Percentiles rank a stretch among this genome's conserved stretches.
These are phyloP conservation scores for Montipora foliosa DNA, from an alignment of 64 coral and sea anemone genomes.

Conservation along the genomic window DNA sequence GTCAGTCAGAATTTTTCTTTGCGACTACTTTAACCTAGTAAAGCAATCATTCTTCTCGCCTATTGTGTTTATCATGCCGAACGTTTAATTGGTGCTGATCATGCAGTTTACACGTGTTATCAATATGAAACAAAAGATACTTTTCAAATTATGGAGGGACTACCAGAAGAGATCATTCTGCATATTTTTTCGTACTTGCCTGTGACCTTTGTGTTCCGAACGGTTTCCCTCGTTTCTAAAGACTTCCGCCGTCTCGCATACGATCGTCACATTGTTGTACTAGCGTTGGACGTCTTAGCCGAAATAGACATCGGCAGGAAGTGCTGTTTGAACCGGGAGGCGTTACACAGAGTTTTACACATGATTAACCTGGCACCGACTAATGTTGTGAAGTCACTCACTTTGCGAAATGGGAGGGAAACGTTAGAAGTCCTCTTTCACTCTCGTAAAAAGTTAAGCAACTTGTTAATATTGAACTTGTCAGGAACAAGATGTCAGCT, in stretches of 20 bases:
- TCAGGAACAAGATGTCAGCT: neutral
- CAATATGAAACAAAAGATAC: no score
- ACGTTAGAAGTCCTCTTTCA: neutral
- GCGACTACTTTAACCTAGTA: no score
- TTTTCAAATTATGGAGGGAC: neutral
- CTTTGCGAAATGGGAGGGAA: neutral
- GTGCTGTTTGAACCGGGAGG: neutral
- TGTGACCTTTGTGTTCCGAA: neutral
- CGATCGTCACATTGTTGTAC: neutral
- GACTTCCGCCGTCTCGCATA: neutral
- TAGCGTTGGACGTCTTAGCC: neutral
- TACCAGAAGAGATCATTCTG: neutral
- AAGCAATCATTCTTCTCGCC: no score
- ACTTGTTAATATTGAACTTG: neutral
- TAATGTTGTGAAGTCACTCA: neutral
- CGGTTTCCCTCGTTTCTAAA: neutral
- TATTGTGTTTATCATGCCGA: no score
- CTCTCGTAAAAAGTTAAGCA: neutral
- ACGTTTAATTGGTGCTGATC: no score
- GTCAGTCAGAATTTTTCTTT: no score
- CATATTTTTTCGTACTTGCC: neutral
- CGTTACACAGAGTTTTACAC: neutral
- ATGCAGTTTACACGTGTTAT: no score
- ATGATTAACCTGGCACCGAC: neutral
- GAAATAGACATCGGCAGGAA: neutral